Conservation (phyloP, 2,888 invertebrate genomes). For the Pachymerium ferrugineum region DNA sequence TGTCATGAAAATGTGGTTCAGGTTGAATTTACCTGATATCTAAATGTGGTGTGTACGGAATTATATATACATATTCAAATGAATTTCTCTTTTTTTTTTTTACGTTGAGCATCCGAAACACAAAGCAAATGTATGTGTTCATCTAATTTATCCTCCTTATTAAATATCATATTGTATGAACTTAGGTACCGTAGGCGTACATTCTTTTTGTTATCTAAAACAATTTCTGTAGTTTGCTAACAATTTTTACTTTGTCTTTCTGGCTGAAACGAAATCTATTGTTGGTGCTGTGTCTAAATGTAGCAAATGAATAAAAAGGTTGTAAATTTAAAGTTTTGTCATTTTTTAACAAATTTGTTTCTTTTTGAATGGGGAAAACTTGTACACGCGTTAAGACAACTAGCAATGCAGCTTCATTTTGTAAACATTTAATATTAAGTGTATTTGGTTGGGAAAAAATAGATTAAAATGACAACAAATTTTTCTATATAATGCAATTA, state of each 20-base stretch:
- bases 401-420: no score
- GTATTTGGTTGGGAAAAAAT: neutral
- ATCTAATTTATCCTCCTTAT: conserved; percentile 1
- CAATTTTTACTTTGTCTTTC: neutral
- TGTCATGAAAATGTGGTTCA: neutral
- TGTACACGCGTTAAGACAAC: no score
- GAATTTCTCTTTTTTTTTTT: neutral
- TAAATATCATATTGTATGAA: neutral
- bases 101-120: neutral
- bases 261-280: neutral
- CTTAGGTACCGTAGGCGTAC: neutral
- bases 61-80: neutral
- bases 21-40: neutral
- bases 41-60: conserved; percentile 18
- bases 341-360: no score
- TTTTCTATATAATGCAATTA: neutral
- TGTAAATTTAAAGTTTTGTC: no score
- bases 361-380: no score
- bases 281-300: conserved; percentile 13
- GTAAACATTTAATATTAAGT: conserved; percentile 8
- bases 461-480: neutral
- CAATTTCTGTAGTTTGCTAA: neutral
- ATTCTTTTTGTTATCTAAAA: neutral
- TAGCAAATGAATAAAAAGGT: conserved; percentile 14
- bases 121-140: neutral